Evolutionary conservation across 37 sponge, comb jelly and placozoan genomes (phyloP).

Genomic region (Cladorhizidae sp.): DNA sequence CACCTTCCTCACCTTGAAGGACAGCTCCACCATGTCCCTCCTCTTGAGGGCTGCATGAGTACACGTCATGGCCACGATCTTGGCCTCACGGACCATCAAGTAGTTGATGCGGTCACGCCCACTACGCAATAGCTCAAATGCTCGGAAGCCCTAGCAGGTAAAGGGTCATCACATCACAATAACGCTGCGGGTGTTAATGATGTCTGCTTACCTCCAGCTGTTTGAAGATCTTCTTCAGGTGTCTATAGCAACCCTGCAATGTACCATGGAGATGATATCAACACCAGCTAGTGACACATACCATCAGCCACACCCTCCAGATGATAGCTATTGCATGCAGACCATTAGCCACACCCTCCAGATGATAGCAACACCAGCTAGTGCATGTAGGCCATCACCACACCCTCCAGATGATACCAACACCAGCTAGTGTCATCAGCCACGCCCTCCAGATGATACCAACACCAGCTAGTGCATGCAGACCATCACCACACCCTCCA

Average conservation of each 20-base stretch:
- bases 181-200: not conserved
- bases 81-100: constrained; percentile 94
- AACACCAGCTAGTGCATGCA: no score
- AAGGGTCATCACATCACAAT: not conserved
- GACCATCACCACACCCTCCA: no score
- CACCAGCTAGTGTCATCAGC: no score
- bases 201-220: constrained; percentile 80
- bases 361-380: no score
- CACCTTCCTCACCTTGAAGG: constrained; percentile 76
- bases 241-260: constrained; percentile 96
- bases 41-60: constrained; percentile 99
- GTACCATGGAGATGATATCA: no score
- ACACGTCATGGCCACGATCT: constrained; percentile 98
- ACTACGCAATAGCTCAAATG: constrained; percentile 95
- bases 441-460: no score
- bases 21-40: constrained; percentile 91
- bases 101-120: constrained; percentile 93
- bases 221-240: constrained; percentile 91
- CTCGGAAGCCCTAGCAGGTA: constrained; percentile 76
- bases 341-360: no score
- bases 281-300: no score
- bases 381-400: no score
- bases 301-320: no score
- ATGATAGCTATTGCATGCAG: no score
- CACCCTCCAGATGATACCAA: no score